Base-by-base conservation (phyloP, 2,797 vertebrate genomes). In the Mareca penelope region DNA sequence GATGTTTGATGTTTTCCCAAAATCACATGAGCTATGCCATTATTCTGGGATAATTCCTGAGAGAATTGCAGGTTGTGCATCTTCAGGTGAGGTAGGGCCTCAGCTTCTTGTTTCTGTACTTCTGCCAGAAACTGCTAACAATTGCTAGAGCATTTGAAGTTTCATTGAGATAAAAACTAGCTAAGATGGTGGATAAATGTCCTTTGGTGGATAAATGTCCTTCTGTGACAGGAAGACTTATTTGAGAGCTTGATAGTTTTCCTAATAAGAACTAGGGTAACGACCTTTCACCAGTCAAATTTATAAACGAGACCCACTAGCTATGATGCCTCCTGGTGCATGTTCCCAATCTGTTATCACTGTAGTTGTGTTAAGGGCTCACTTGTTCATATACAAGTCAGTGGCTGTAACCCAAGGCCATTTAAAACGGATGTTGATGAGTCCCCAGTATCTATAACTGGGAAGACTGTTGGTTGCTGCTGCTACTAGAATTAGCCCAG, bases 401-500 rank as follows among this genome's bases (percentile, higher is more conserved):
- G 61, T 81, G 81, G 22, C 76, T 96, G 59, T 91, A 95, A 67
- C 80, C 91, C 83, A 88, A 72, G 73, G 75, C 67, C 78, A 91
- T 60, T 93, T 95, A 85, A 95, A 88, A 72, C 71, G 61, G 44
- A 14, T 96, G 22, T 95, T 42, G 48, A 80, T 94, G 89, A 92
- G 78, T 31, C 53, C 84, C 65, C 90, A 78, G 79, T 95, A 93
- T 85, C 57, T 80, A 80, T 89, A 83, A 60, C 15, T 96, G 86
- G 89, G 72, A 76, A 81, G 77, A 86, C 59, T 88, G 60, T 56
- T 96, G 80, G 78, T 89, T 97, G 90, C 73, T 84, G 55, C 82
- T 95, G 68, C 88, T 96, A 91, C 89, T 89, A 95, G 97, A 96
- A 97, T 98, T 98, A 97, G 96, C 83, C 72, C 84, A 95, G 70